Evolutionary conservation across 35 echinoderm and acorn worm genomes (phyloP).

Genomic region (Acanthaster planci): DNA sequence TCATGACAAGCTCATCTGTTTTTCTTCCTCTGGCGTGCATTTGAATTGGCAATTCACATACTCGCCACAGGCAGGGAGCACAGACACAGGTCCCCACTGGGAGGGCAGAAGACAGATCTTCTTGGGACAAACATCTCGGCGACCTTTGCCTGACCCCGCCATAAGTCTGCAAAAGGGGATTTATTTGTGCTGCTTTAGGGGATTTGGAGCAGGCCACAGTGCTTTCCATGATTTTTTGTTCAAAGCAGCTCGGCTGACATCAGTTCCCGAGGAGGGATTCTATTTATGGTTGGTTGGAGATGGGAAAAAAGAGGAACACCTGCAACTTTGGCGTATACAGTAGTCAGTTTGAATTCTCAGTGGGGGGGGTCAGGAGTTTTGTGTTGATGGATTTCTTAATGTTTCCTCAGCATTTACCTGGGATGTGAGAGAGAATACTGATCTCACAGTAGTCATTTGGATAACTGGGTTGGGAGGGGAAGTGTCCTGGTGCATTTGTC

Average conservation of each 20-base stretch:
- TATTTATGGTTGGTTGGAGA: not conserved
- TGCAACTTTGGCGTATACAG: too few species aligned
- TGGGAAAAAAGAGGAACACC: not conserved
- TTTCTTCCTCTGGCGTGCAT: not conserved
- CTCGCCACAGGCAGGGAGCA: not conserved
- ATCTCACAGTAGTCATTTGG: constrained; percentile 2
- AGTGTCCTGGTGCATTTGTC: too few species aligned
- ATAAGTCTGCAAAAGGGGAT: constrained; percentile 3
- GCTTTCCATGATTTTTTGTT: too few species aligned
- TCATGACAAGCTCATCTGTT: too few species aligned
- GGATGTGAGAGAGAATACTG: not conserved
- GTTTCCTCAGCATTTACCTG: not conserved
- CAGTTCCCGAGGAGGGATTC: not conserved
- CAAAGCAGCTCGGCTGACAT: not conserved
- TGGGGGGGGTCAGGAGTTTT: too few species aligned
- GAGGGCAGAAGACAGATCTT: not conserved
- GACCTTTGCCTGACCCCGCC: not conserved
- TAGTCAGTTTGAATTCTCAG: too few species aligned
- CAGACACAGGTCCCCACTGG: not conserved
- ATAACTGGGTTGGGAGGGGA: constrained; percentile 5
- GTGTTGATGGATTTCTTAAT: too few species aligned
- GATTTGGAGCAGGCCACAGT: not conserved
- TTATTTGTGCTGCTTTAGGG: constrained; percentile 14
- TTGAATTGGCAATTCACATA: not conserved
- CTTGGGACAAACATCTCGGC: constrained; percentile 14